Base-by-base conservation (phyloP, 2,888 invertebrate genomes). In the Nephrocerus scutellatus region DNA sequence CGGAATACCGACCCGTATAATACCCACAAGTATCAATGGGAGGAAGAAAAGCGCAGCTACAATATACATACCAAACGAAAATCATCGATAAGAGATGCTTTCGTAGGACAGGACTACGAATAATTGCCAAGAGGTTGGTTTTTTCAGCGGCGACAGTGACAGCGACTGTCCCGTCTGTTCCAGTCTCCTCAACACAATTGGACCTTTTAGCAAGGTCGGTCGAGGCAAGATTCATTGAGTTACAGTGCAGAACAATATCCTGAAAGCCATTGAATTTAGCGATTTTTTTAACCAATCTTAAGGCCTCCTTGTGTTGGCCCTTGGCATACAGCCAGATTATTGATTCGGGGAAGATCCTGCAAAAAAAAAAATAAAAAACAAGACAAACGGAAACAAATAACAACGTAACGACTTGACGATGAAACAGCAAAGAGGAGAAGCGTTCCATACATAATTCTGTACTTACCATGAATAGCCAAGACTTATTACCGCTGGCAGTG, bases 401-500 rank as follows among this genome's bases (percentile, higher is more conserved):
- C n/a, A n/a, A n/a, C n/a, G n/a, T n/a, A n/a, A n/a, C n/a, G 10
- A 25, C 10, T 28, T 8, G 14, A 15, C 8, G 7, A 22, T 22
- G 7, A 8, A 22, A 22, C 10, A 22, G 8, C 10, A 10, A 8
- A 7, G 22, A 12, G 6, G 14, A 13, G 9, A 13, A 28, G 8
- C 31, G 9, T 29, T 12, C 28, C 12, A 20, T 18, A 21, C 23
- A n/a, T n/a, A n/a, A n/a, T n/a, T n/a, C n/a, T n/a, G 10, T 13
- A 30, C 43, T 49, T 54, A 68, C 68, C 68, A 68, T 33, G 63
- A 59, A 30, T 68, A 69, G 10, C 66, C 54, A 6, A 74, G 49
- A 4, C 72, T 69, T 7, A 70, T 44, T 0, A 71, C 52, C 20
- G 70, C 70, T 1, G 74, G 74, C 21, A 72, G 59, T 12, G 70